Percentiles rank a stretch among this genome's conserved stretches.
These are phyloP conservation scores for Drosophila kuntzei DNA, from an alignment of 2,888 invertebrate species.

Conservation along the genomic window DNA sequence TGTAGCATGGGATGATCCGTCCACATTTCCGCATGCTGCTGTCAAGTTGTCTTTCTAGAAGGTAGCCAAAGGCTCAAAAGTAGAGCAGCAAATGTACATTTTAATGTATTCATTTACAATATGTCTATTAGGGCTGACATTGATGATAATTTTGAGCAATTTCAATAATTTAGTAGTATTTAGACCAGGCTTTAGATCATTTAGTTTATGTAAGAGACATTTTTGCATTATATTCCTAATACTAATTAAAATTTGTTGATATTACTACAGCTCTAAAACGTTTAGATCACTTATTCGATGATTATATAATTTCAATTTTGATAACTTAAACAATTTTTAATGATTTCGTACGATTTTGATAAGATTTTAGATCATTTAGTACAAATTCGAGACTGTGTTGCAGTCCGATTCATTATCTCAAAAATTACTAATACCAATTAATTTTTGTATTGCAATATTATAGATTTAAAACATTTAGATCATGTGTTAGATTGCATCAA, in stretches of 20 bases:
- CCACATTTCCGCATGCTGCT: slow-evolving; percentile 51
- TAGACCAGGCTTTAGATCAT: not conserved
- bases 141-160: not conserved
- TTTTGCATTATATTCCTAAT: not conserved
- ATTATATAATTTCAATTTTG: too few species aligned
- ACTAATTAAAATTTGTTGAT: too few species aligned
- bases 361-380: not conserved
- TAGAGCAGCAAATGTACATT: slow-evolving; percentile 32
- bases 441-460: not conserved
- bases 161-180: not conserved
- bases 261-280: too few species aligned
- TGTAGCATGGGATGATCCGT: slow-evolving; percentile 2
- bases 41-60: slow-evolving; percentile 34
- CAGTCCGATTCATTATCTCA: not conserved
- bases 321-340: too few species aligned
- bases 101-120: slow-evolving; percentile 39
- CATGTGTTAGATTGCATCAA: not conserved
- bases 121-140: not conserved
- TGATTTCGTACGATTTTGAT: too few species aligned
- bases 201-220: not conserved
- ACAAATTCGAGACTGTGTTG: too few species aligned
- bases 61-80: slow-evolving; percentile 26
- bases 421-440: not conserved
- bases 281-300: too few species aligned
- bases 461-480: not conserved